Conservation (phyloP, 2,113 vertebrate species). For the Barbus barbus region DNA sequence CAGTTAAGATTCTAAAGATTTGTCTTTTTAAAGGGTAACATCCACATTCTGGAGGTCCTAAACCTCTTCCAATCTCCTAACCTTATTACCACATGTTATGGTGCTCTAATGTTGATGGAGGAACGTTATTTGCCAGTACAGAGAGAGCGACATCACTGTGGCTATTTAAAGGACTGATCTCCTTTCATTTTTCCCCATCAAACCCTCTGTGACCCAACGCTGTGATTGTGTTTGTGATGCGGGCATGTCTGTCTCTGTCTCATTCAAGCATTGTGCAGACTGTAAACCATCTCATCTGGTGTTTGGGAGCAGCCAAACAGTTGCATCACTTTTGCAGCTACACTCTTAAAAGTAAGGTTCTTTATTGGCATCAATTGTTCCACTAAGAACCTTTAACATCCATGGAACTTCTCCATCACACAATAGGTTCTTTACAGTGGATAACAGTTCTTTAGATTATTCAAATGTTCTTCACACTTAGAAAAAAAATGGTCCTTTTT, state of each 20-base stretch:
- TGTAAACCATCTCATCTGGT: background rate
- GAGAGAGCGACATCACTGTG: background rate
- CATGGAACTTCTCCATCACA: background rate
- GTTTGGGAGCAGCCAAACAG: background rate
- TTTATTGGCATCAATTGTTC: background rate
- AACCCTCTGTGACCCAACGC: background rate
- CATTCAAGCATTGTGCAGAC: background rate
- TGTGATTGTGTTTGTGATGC: slow-evolving; percentile 16
- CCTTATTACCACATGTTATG: background rate
- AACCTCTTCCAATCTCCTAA: background rate
- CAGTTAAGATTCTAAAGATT: background rate
- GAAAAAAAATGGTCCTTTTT: no score
- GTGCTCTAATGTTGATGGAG: background rate
- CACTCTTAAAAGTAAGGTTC: no score
- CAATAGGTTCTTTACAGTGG: background rate
- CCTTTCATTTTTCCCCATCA: slow-evolving; percentile 3
- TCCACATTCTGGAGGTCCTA: background rate
- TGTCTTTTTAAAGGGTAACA: background rate
- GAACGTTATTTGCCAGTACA: background rate
- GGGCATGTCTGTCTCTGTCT: slow-evolving; percentile 7
- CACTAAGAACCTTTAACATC: no score
- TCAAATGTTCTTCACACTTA: no score
- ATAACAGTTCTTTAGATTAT: no score
- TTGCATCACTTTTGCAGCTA: background rate
- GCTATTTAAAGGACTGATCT: slow-evolving; percentile 7